phyloP scores from a whole-genome alignment of 2,888 invertebrate species.

The Unio delphinus region DNA sequence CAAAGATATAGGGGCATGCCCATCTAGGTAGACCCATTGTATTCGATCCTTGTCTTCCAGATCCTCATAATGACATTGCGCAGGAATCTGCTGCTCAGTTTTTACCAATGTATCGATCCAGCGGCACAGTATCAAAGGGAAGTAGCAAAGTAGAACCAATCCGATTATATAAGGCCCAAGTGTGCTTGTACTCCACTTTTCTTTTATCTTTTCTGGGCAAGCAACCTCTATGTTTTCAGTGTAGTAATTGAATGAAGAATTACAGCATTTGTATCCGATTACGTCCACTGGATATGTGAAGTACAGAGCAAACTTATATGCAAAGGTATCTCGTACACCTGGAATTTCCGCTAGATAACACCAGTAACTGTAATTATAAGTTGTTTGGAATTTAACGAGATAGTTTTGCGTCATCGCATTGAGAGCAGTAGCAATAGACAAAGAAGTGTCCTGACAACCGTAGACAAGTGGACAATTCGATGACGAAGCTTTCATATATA shows the following conservation, averaged over 20 bases:
- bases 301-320: slow-evolving; percentile 19
- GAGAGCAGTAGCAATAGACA: slow-evolving; percentile 11
- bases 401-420: slow-evolving; percentile 14
- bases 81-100: neutral
- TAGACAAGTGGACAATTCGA: slow-evolving; percentile 11
- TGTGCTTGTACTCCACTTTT: neutral
- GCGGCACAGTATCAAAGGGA: slow-evolving; percentile 15
- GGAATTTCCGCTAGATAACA: slow-evolving; percentile 19
- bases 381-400: slow-evolving; percentile 4
- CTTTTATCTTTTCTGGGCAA: no score
- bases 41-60: neutral
- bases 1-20: no score
- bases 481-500: slow-evolving; percentile 8
- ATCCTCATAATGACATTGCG: neutral
- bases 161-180: slow-evolving; percentile 18
- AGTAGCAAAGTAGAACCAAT: slow-evolving; percentile 19
- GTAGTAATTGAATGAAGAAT: no score
- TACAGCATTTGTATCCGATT: slow-evolving; percentile 21
- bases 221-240: no score
- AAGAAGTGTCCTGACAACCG: slow-evolving; percentile 8
- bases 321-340: slow-evolving; percentile 11
- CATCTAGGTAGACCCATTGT: no score
- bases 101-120: neutral
- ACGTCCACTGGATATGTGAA: slow-evolving; percentile 17
- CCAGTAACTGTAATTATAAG: slow-evolving; percentile 9